Conservation (phyloP, 2,888 invertebrate species). For the Ophioninae sp. region DNA sequence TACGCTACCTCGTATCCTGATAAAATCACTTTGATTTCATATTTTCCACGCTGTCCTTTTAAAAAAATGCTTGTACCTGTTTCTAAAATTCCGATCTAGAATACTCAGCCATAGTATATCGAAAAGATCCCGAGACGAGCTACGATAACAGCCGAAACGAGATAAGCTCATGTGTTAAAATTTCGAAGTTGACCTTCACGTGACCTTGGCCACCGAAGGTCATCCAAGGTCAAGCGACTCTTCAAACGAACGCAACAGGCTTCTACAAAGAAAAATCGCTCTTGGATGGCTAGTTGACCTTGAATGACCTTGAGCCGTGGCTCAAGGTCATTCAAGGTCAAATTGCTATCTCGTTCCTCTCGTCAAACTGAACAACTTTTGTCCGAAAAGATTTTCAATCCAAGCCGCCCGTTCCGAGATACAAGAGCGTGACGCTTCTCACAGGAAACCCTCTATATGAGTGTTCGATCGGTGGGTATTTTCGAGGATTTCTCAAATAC, state of each 20-base stretch:
- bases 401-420: neutral
- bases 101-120: neutral
- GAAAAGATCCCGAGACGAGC: neutral
- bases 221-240: neutral
- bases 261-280: no score
- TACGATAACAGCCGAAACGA: neutral
- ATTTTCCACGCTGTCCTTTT: neutral
- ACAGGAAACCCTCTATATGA: neutral
- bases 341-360: neutral
- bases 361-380: neutral
- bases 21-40: neutral
- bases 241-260: no score
- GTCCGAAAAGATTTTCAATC: neutral
- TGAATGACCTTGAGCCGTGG: neutral
- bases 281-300: neutral
- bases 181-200: neutral
- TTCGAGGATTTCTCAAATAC: neutral
- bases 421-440: neutral
- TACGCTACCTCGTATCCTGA: neutral
- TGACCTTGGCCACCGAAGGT: neutral
- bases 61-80: no score
- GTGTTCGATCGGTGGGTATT: neutral
- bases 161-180: neutral
- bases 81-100: neutral
- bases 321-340: neutral